Conservation (phyloP, 2,113 vertebrate species). For the Choloepus hoffmanni region DNA sequence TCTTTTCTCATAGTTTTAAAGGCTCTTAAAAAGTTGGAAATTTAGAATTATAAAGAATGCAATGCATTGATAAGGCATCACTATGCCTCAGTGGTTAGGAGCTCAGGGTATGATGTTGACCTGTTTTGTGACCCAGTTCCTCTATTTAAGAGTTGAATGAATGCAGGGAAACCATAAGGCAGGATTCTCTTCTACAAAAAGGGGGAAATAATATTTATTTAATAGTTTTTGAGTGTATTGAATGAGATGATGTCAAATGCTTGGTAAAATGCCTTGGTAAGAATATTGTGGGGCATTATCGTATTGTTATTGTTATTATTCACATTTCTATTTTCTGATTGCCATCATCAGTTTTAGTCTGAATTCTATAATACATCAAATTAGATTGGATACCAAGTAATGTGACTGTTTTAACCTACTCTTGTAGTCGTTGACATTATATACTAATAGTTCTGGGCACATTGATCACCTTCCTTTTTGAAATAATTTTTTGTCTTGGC, state of each 20-base stretch:
- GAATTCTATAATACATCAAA: not conserved
- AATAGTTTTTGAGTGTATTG: not conserved
- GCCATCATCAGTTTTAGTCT: not conserved
- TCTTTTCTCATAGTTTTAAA: not conserved
- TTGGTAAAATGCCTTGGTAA: not conserved
- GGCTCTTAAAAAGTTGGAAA: not conserved
- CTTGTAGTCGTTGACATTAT: not conserved
- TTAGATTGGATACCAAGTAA: not conserved
- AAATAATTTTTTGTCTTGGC: not conserved
- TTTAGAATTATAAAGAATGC: not conserved
- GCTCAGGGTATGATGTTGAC: not conserved
- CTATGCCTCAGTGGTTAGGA: not conserved
- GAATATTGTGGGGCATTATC: not conserved
- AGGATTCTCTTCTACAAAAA: not conserved
- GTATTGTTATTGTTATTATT: not conserved
- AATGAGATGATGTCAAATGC: not conserved
- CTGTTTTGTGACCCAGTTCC: not conserved
- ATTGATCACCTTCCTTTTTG: not conserved
- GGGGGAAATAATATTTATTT: not conserved
- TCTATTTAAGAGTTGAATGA: not conserved
- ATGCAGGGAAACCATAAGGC: not conserved
- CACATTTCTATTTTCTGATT: conserved; percentile 21
- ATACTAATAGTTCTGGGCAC: not conserved
- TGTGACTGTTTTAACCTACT: not conserved
- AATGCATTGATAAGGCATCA: not conserved